Base-by-base conservation (phyloP, 2,113 vertebrate species). In the Urocolius indicus region DNA sequence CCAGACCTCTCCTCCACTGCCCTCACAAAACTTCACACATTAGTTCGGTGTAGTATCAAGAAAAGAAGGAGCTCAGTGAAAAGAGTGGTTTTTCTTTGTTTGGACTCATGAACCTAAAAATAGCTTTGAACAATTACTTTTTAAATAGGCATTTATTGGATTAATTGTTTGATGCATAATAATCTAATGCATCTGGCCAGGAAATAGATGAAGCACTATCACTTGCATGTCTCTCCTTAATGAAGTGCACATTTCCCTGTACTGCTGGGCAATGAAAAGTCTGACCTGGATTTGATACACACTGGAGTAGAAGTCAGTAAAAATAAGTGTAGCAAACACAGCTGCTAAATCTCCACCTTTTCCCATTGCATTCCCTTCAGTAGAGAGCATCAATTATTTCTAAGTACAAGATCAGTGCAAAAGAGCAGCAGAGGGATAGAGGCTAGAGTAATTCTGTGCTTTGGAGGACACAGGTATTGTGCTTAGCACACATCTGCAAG, bases 401-500 rank as follows among this genome's bases (percentile, higher is more conserved):
- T 76, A 69, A 90, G 77, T 38, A 48, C 41, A 67, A 78, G 65
- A 94, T 78, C 38, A 92, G 69, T 1, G 69, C 27, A 38, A 54
- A 93, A 72, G 68, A 87, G 71, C 82, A 86, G 54, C 19, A 36
- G 52, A 81, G 58, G 73, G 36, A 16, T 29, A 36, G 85, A 57
- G 57, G 79, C 52, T 65, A 29, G 76, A 76, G 87, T 72, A 84
- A 22, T 9, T 74, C 75, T 38, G 68, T 27, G 80, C 79, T 75
- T 7, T 65, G 93, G 93, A 94, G 89, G 92, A 90, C 88, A 73
- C 36, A 11, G 79, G 75, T 22, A 83, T 36, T 81, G 86, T 84
- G 92, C 94, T 96, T 61, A 32, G 87, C 55, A 55, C 85, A 80
- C 93, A 85, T 90, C 94, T 94, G 92, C 87, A 90, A 69, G 65